Percentiles rank a stretch among this genome's conserved stretches.
Evolutionary conservation across 1,140 invertebrate species (phyloP).

Genomic region (Ostrea denselamellosa): DNA sequence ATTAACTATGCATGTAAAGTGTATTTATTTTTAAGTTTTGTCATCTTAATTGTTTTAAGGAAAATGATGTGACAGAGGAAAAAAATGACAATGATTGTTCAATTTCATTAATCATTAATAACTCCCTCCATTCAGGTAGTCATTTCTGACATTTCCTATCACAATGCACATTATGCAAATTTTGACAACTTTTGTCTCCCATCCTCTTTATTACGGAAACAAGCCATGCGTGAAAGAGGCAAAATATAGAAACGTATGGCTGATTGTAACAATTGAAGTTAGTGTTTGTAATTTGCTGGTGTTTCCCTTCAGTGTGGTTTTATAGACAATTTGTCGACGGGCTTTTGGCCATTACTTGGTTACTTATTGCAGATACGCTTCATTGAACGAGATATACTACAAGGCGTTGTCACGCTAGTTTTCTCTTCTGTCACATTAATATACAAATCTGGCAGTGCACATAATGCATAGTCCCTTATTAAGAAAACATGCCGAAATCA

Average conservation of each 20-base stretch:
- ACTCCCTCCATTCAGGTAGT: neutral
- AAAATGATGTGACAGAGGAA: neutral
- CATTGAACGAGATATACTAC: neutral
- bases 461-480: neutral
- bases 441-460: neutral
- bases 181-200: neutral
- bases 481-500: neutral
- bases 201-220: neutral
- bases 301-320: neutral
- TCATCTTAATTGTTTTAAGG: no score
- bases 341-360: neutral
- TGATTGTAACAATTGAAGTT: neutral
- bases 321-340: neutral
- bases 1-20: no score
- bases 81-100: neutral
- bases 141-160: neutral
- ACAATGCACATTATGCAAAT: constrained; percentile 8
- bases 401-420: neutral
- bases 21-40: no score
- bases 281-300: neutral
- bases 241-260: neutral
- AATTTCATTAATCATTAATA: neutral
- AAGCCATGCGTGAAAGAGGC: neutral
- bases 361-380: neutral
- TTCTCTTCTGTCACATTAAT: neutral